A percentile compares a stretch with the other conserved stretches of the same genome.
These are phyloP conservation scores for Lottia gigantea DNA, from an alignment of 2,888 invertebrate genomes.

Conservation along the genomic window DNA sequence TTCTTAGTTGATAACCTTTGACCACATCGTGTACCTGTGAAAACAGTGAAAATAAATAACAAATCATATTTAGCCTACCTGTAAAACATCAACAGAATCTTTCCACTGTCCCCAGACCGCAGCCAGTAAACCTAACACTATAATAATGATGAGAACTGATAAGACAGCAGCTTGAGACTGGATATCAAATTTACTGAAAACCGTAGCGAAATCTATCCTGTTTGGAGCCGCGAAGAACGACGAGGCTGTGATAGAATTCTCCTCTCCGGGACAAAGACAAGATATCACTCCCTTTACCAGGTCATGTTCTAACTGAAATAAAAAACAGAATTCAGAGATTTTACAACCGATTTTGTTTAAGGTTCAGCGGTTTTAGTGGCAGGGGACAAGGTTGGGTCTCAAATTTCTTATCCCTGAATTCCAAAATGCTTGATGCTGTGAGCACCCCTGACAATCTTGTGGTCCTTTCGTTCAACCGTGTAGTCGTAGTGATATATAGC, in stretches of 20 bases:
- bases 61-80: not conserved
- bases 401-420: too few species aligned
- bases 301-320: constrained; percentile 12
- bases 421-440: too few species aligned
- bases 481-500: too few species aligned
- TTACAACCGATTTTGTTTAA: too few species aligned
- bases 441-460: too few species aligned
- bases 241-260: constrained; percentile 52
- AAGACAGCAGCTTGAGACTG: constrained; percentile 62
- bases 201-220: constrained; percentile 57
- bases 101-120: constrained; percentile 60
- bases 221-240: constrained; percentile 57
- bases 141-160: constrained; percentile 56
- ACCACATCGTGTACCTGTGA: too few species aligned
- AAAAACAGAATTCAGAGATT: not conserved
- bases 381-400: too few species aligned
- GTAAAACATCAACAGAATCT: constrained; percentile 38
- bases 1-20: too few species aligned
- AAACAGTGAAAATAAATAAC: too few species aligned
- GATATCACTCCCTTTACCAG: constrained; percentile 33
- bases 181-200: constrained; percentile 55
- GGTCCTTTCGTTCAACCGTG: too few species aligned
- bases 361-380: too few species aligned
- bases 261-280: constrained; percentile 50
- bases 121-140: constrained; percentile 49